Conservation (phyloP, 2,888 invertebrate genomes). For the Bellardia bayeri region DNA sequence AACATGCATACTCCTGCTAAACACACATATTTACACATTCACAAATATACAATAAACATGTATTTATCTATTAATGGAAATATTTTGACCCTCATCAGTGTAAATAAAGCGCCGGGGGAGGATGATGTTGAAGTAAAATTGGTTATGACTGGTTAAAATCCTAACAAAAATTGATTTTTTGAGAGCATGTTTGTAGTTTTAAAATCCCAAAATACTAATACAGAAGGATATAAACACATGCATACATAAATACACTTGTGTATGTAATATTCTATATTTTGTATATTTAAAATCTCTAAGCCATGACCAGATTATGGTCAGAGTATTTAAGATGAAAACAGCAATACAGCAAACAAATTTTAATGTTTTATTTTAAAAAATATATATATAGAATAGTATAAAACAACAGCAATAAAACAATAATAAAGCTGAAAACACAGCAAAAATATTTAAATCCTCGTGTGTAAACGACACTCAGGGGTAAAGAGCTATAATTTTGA, state of each 20-base stretch:
- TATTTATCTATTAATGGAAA: constrained; percentile 58
- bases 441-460: background rate
- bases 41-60: constrained; percentile 14
- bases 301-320: constrained; percentile 28
- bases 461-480: background rate
- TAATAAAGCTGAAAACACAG: background rate
- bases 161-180: background rate
- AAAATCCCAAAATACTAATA: background rate
- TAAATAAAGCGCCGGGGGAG: background rate
- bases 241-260: background rate
- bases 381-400: background rate
- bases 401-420: background rate
- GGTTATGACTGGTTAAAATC: constrained; percentile 15
- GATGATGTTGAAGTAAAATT: background rate
- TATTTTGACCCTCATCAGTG: constrained; percentile 54
- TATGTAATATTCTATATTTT: constrained; percentile 12
- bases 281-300: background rate
- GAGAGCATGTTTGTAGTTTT: background rate
- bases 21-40: background rate
- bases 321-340: background rate
- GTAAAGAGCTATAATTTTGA: background rate
- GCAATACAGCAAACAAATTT: background rate
- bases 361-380: background rate
- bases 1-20: background rate
- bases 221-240: background rate